Conservation (phyloP, 2,888 invertebrate genomes). For the Tetramorium bicarinatum region DNA sequence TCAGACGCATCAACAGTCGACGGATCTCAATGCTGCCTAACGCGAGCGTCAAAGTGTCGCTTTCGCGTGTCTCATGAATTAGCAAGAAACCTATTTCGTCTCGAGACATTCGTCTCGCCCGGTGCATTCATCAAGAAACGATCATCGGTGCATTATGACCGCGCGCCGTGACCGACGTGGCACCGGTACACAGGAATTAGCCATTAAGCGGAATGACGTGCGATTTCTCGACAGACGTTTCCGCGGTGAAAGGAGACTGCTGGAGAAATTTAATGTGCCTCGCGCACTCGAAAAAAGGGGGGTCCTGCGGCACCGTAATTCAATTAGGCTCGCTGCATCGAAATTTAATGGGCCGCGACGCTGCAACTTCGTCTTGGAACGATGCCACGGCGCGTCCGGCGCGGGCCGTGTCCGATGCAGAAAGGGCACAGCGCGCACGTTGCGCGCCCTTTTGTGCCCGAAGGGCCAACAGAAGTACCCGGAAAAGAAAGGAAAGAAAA, state of each 20-base stretch:
- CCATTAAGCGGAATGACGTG: slow-evolving; percentile 79
- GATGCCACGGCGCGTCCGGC: slow-evolving; percentile 63
- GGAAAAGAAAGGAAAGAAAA: slow-evolving; percentile 38
- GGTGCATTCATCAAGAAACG: slow-evolving; percentile 46
- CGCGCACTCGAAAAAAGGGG: slow-evolving; percentile 49
- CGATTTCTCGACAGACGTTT: slow-evolving; percentile 72
- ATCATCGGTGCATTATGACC: slow-evolving; percentile 52
- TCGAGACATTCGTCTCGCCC: slow-evolving; percentile 31
- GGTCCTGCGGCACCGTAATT: slow-evolving; percentile 66
- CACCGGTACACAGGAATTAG: slow-evolving; percentile 62
- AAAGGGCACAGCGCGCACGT: slow-evolving; percentile 61
- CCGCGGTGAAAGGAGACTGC: slow-evolving; percentile 64
- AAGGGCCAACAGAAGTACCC: slow-evolving; percentile 61
- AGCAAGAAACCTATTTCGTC: slow-evolving; percentile 65
- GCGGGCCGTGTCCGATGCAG: slow-evolving; percentile 52
- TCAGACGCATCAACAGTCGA: neutral
- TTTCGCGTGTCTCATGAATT: slow-evolving; percentile 67
- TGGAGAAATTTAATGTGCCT: slow-evolving; percentile 67
- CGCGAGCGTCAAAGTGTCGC: slow-evolving; percentile 25
- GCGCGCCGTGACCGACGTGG: slow-evolving; percentile 48
- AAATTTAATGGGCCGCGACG: slow-evolving; percentile 78
- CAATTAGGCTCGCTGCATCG: slow-evolving; percentile 74
- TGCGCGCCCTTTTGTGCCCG: slow-evolving; percentile 45
- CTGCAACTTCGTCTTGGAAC: slow-evolving; percentile 73
- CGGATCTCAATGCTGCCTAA: slow-evolving; percentile 16